Evolutionary conservation across 2,888 invertebrate species (phyloP).

Genomic region (Spodoptera picta): DNA sequence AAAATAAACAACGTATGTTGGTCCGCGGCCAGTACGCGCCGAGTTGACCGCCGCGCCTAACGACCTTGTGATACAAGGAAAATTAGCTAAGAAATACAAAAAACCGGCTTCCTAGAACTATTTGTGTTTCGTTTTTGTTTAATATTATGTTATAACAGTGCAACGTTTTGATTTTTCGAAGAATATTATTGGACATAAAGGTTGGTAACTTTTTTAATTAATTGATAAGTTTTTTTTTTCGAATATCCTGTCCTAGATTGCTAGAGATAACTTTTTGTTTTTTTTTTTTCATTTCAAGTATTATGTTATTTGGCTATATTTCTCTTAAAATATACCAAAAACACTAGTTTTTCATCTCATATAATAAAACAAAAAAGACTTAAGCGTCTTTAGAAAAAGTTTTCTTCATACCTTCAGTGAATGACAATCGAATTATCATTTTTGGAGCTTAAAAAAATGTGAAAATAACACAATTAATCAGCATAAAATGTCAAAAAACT

Average conservation of each 20-base stretch:
- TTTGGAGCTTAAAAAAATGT: too few species aligned
- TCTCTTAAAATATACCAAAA: too few species aligned
- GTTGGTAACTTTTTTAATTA: conserved; percentile 22
- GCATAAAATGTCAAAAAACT: too few species aligned
- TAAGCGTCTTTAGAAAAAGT: too few species aligned
- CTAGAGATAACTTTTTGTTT: too few species aligned
- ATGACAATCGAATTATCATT: too few species aligned
- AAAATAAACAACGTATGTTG: conserved; percentile 11
- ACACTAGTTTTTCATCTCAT: too few species aligned
- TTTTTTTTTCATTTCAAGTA: too few species aligned
- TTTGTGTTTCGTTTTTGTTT: conserved; percentile 14
- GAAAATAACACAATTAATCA: too few species aligned
- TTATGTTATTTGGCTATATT: too few species aligned
- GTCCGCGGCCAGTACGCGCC: conserved; percentile 40
- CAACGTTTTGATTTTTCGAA: conserved; percentile 21
- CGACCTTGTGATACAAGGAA: conserved; percentile 53
- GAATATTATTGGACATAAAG: conserved; percentile 24
- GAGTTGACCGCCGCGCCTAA: conserved; percentile 17
- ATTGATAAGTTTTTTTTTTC: neutral
- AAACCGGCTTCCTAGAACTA: conserved; percentile 48
- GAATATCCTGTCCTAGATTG: neutral
- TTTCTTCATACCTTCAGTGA: too few species aligned
- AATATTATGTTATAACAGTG: conserved; percentile 41
- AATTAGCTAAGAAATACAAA: conserved; percentile 38
- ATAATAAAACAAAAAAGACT: too few species aligned